phyloP scores from a whole-genome alignment of 2,113 vertebrate species.

The Platanista minor region DNA sequence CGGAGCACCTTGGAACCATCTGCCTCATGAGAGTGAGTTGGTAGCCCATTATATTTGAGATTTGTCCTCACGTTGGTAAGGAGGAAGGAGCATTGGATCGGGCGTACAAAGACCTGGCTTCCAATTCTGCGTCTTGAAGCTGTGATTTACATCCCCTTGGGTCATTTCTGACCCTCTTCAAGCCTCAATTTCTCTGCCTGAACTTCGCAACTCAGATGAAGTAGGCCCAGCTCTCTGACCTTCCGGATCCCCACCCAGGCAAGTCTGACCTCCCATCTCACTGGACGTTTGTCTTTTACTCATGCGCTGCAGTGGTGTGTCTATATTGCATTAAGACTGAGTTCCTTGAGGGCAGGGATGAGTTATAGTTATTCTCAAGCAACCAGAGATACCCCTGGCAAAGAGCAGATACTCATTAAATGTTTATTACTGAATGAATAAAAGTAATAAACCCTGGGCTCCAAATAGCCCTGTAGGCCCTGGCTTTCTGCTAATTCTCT shows the following conservation, averaged over 20 bases:
- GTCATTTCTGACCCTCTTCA: background rate
- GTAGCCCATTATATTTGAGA: background rate
- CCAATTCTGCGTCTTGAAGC: background rate
- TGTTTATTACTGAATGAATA: conserved; percentile 51
- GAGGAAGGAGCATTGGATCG: background rate
- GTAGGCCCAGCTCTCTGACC: background rate
- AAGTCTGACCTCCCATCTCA: background rate
- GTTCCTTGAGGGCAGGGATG: background rate
- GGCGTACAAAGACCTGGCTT: background rate
- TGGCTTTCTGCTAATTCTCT: conserved; percentile 48
- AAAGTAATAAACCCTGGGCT: conserved; percentile 49
- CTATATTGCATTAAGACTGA: background rate
- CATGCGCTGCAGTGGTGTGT: background rate
- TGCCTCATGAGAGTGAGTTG: background rate
- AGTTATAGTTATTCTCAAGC: conserved; percentile 23
- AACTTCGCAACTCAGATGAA: background rate
- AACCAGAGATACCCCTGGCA: background rate
- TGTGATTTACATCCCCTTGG: background rate
- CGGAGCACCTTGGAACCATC: background rate
- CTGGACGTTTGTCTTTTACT: background rate
- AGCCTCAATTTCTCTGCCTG: background rate
- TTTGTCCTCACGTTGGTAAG: background rate
- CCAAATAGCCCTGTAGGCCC: conserved; percentile 49
- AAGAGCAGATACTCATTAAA: conserved; percentile 31
- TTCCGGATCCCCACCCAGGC: background rate